phyloP scores from a whole-genome alignment of 2,113 vertebrate species.

The Geococcyx californianus region DNA sequence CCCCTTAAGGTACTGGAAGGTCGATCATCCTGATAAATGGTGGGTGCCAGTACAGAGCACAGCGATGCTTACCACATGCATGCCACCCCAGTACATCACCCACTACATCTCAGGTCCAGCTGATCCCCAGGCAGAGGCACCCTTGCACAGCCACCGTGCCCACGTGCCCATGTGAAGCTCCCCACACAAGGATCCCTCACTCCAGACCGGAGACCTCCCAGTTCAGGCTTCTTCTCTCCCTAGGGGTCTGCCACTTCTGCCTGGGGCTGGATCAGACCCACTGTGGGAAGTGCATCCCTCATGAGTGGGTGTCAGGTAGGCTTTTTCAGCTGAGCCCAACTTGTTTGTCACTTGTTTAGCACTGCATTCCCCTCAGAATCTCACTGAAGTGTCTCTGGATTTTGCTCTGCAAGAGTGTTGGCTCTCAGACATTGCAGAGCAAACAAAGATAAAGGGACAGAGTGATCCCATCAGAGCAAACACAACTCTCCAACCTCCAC shows the following conservation, averaged over 20 bases:
- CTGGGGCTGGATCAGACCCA: background rate
- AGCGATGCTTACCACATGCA: accelerated
- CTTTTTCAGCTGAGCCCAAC: background rate
- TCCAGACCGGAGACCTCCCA: background rate
- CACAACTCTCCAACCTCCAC: background rate
- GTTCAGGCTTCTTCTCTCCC: background rate
- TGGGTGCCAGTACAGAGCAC: background rate
- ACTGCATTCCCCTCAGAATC: background rate
- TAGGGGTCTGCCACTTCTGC: background rate
- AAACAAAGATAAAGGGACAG: constrained; percentile 16
- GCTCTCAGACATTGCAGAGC: background rate
- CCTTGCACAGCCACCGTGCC: background rate
- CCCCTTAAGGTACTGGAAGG: no score
- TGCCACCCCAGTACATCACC: background rate
- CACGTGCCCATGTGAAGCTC: accelerated
- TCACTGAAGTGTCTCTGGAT: background rate
- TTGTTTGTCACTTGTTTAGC: background rate
- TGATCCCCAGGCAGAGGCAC: background rate
- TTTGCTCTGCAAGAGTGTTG: background rate
- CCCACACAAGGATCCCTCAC: background rate
- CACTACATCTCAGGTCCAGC: background rate
- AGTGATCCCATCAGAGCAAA: background rate
- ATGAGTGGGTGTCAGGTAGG: background rate
- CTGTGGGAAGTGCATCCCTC: background rate
- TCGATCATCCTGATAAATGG: no score